These are phyloP conservation scores for Hassar affinis DNA, from an alignment of 2,113 vertebrate genomes.

Conservation along the genomic window DNA sequence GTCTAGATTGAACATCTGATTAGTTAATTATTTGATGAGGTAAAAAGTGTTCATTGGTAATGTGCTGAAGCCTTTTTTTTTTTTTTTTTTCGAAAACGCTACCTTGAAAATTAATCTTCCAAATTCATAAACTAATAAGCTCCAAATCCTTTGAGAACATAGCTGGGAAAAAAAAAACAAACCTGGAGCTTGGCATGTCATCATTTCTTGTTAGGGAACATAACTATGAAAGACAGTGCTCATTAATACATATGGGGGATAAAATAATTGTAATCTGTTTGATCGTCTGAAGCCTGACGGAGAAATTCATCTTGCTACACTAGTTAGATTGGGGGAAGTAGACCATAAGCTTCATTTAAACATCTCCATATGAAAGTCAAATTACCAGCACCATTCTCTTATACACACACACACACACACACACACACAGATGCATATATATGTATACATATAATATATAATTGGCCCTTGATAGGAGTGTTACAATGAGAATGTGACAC, in stretches of 20 bases:
- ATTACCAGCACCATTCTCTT: constrained; percentile 54
- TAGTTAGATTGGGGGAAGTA: constrained; percentile 74
- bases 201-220: constrained; percentile 79
- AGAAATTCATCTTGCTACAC: constrained; percentile 78
- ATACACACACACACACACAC: not conserved
- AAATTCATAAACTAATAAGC: constrained; percentile 61
- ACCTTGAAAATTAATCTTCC: constrained; percentile 27
- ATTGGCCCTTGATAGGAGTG: constrained; percentile 30
- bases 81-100: not conserved
- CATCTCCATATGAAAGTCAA: constrained; percentile 75
- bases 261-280: constrained; percentile 83
- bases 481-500: constrained; percentile 13
- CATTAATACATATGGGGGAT: constrained; percentile 79
- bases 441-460: not conserved
- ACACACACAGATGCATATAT: no score
- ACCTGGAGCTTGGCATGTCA: constrained; percentile 73
- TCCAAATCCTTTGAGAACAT: constrained; percentile 58
- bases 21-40: not conserved
- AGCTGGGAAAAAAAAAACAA: constrained; percentile 51
- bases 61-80: not conserved
- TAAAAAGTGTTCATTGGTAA: not conserved
- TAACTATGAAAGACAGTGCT: constrained; percentile 80
- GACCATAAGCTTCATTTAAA: constrained; percentile 79
- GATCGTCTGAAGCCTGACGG: constrained; percentile 80
- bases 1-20: not conserved